Evolutionary conservation across 2,888 invertebrate genomes (phyloP).

Genomic region (Oligia fasciuncula): DNA sequence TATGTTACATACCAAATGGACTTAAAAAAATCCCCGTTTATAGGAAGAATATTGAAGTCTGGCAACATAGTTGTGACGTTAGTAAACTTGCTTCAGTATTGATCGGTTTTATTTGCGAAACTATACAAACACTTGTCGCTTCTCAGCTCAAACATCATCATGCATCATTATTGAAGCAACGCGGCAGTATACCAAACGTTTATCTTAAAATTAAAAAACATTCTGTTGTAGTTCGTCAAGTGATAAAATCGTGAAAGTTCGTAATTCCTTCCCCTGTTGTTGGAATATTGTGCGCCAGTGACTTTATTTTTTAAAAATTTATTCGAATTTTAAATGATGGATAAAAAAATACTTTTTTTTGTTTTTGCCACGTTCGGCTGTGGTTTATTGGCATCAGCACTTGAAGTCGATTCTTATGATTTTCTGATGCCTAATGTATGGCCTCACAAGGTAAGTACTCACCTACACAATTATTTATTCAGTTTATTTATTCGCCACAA

Average conservation of each 20-base stretch:
- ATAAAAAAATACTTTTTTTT: constrained; percentile 64
- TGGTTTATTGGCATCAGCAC: constrained; percentile 67
- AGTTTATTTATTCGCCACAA: constrained; percentile 25
- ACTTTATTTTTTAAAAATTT: constrained; percentile 39
- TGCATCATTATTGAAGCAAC: constrained; percentile 62
- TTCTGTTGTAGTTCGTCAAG: constrained; percentile 1
- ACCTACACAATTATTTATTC: constrained; percentile 4
- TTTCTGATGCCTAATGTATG: constrained; percentile 95
- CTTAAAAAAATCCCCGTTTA: not conserved
- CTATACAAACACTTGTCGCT: constrained; percentile 78
- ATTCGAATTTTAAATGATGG: constrained; percentile 67
- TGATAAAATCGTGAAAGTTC: constrained; percentile 42
- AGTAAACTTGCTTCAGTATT: constrained; percentile 72
- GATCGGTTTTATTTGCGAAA: constrained; percentile 75
- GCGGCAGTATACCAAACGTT: constrained; percentile 31
- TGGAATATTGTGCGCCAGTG: constrained; percentile 34
- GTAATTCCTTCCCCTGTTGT: constrained; percentile 20
- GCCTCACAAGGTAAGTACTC: constrained; percentile 93
- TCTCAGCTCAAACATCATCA: constrained; percentile 53
- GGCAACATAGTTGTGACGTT: constrained; percentile 79
- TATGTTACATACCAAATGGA: rapidly evolving
- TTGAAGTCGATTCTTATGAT: constrained; percentile 90
- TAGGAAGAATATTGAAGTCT: constrained; percentile 24
- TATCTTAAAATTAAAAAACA: constrained; percentile 5
- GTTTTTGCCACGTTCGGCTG: constrained; percentile 69